These are phyloP conservation scores for Tympanoctomys barrerae DNA, from an alignment of 2,797 vertebrate species.

Conservation along the genomic window DNA sequence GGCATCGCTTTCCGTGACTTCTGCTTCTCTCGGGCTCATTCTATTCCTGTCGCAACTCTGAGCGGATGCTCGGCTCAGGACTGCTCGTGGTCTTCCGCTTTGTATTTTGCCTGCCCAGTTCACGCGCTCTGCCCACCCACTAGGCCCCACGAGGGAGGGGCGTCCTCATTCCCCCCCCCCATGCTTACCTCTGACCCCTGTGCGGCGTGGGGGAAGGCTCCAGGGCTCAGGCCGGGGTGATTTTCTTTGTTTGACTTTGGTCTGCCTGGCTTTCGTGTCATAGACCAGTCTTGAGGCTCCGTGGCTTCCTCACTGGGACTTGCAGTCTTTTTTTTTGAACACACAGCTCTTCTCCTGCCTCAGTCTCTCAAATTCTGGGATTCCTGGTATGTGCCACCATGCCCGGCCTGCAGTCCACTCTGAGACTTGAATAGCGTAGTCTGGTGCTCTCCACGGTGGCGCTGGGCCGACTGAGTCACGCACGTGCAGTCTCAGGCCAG, in stretches of 20 bases:
- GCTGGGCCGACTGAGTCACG: no score
- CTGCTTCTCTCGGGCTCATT: background rate
- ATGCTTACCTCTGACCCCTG: fast-evolving
- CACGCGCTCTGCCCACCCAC: no score
- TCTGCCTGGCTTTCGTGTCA: background rate
- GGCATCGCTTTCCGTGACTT: background rate
- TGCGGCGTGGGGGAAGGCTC: background rate
- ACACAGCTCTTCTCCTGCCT: no score
- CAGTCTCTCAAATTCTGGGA: no score
- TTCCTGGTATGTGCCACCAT: no score
- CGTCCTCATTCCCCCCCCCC: fast-evolving
- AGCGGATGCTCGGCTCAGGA: background rate
- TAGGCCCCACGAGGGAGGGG: background rate
- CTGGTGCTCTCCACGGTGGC: background rate
- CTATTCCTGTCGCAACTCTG: background rate
- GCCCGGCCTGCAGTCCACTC: background rate
- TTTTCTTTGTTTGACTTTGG: background rate
- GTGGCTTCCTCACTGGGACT: background rate
- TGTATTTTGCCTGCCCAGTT: background rate
- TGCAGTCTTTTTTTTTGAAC: background rate
- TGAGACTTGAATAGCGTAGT: background rate
- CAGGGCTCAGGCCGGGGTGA: fast-evolving
- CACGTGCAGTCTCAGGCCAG: no score
- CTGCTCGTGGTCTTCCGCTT: background rate
- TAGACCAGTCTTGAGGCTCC: background rate